Evolutionary conservation across 2,888 invertebrate species (phyloP).

Genomic region (Coleophora deauratella): DNA sequence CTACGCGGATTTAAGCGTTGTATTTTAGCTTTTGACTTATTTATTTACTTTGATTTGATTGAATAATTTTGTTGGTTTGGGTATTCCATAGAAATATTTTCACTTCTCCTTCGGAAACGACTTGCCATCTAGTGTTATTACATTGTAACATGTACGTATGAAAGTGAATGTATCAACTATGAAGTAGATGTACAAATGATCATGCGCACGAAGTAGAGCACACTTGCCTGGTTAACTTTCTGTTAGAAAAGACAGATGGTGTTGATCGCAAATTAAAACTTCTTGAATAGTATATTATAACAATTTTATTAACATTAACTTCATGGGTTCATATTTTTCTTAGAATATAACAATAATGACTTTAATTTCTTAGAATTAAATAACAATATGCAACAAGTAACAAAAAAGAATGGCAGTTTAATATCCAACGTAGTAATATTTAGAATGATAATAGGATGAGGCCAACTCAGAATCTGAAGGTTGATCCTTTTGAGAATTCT

Average conservation of each 20-base stretch:
- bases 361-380: constrained; percentile 8
- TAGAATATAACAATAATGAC: not conserved
- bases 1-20: too few relatives aligned
- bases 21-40: too few relatives aligned
- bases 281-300: not conserved
- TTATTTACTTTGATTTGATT: too few relatives aligned
- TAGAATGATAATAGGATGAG: constrained; percentile 57
- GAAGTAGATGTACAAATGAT: too few relatives aligned
- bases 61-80: too few relatives aligned
- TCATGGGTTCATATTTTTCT: not conserved
- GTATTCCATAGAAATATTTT: too few relatives aligned
- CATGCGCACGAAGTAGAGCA: too few relatives aligned
- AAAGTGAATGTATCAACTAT: too few relatives aligned
- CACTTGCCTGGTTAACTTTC: not conserved
- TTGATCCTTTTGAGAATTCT: constrained; percentile 21
- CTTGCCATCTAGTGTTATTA: not conserved
- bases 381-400: constrained; percentile 13
- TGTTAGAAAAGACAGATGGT: not conserved
- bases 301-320: constrained; percentile 9
- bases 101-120: not conserved
- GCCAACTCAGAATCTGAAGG: constrained; percentile 50
- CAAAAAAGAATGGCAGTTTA: constrained; percentile 20
- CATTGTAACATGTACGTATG: too few relatives aligned
- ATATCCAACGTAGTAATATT: constrained; percentile 46
- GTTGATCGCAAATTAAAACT: not conserved